Base-by-base conservation (phyloP, 2,797 vertebrate genomes). In the Myoxocephalus aenaeus region DNA sequence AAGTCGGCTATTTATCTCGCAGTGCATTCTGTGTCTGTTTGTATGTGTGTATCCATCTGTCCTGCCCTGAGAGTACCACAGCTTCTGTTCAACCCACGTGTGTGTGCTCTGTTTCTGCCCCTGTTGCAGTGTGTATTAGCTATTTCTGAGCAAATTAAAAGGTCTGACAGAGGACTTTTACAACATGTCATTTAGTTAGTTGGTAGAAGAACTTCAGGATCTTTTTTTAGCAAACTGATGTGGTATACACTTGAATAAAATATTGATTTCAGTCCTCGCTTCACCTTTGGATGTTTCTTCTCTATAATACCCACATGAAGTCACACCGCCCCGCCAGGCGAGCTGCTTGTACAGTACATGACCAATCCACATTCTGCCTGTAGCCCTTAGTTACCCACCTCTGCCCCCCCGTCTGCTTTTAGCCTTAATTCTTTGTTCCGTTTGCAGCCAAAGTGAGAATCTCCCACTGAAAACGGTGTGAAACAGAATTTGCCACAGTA, bases 401-500 rank as follows among this genome's bases (percentile, higher is more conserved):
- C 69, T 44, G 12, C 68, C 44, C 63, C 27, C 53, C 20, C 5
- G 17, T 25, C 51, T 80, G 79, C 82, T 84, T 73, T 80, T 78
- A 79, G 51, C 44, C 34, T 53, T 69, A 68, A 67, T 27, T 75
- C 50, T 82, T 85, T 73, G 32, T 73, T 27, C 80, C 48, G 66
- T 71, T 85, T 73, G 67, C 57, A 75, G 69, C 59, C 77, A 69
- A 70, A 80, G 61, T 63, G 34, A 87, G 36, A 29, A 22, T 17
- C 25, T 61, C 25, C 50, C 59, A 44, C 64, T 69, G 80, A 81
- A 82, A 84, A 79, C 1, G 40, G 42, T 62, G 65, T 53, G 34
- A 80, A 84, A 76, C 65, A 58, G 44, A 81, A 85, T 90, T 90
- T 77, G 70, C 75, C 77, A 85, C 85, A 65, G 87, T 88, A 88